Evolutionary conservation across 2,113 vertebrate species (phyloP).

Genomic region (Pollachius pollachius): DNA sequence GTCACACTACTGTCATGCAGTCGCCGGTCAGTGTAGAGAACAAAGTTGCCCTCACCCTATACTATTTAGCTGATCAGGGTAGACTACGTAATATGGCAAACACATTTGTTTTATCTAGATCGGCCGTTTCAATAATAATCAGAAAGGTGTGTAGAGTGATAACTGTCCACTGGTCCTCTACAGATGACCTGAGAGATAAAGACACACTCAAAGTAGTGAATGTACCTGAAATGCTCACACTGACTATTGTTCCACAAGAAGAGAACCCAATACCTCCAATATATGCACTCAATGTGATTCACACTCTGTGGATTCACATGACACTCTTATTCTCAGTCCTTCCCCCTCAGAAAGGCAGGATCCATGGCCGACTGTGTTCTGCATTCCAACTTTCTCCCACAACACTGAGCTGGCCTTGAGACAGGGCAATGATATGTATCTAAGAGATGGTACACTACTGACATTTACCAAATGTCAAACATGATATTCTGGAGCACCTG

Average conservation of each 20-base stretch:
- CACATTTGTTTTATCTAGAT: constrained; percentile 11
- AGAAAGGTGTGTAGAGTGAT: constrained; percentile 16
- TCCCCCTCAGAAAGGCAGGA: constrained; percentile 9
- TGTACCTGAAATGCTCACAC: background rate
- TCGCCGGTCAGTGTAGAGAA: constrained; percentile 20
- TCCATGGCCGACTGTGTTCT: constrained; percentile 28
- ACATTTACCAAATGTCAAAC: constrained; percentile 6
- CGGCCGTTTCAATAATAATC: constrained; percentile 21
- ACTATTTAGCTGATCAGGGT: constrained; percentile 20
- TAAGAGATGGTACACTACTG: constrained; percentile 14
- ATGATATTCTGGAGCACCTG: constrained; percentile 25
- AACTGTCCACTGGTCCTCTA: no score
- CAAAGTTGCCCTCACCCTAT: constrained; percentile 31
- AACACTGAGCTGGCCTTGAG: constrained; percentile 25
- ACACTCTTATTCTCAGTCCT: constrained; percentile 2
- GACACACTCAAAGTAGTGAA: constrained; percentile 39
- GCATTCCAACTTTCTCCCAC: constrained; percentile 24
- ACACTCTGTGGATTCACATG: constrained; percentile 14
- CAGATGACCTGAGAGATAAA: constrained; percentile 34
- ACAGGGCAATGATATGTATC: constrained; percentile 21
- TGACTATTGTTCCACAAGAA: constrained; percentile 6
- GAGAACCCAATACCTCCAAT: constrained; percentile 1
- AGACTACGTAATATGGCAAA: constrained; percentile 18
- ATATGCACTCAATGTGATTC: background rate
- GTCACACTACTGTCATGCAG: constrained; percentile 20